phyloP scores from a whole-genome alignment of 1,140 invertebrate genomes.

The Drosophila ficusphila region DNA sequence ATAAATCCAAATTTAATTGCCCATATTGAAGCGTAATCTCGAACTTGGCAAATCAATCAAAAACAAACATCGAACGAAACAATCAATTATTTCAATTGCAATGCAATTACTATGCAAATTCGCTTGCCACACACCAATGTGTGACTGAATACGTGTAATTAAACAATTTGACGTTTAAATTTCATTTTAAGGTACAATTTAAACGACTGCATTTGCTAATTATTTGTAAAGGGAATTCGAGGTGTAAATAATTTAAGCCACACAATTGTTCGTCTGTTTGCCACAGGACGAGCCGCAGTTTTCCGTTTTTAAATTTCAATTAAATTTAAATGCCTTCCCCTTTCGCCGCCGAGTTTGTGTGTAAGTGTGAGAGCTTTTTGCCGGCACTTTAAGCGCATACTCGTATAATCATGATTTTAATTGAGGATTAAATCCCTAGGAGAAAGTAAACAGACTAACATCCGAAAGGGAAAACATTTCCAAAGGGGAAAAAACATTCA shows the following conservation, averaged over 20 bases:
- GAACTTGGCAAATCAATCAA: slow-evolving; percentile 33
- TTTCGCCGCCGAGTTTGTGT: not conserved
- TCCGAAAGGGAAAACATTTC: not conserved
- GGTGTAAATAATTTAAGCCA: slow-evolving; percentile 13
- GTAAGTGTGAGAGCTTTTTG: not conserved
- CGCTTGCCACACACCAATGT: slow-evolving; percentile 4
- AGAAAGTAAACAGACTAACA: slow-evolving; percentile 1
- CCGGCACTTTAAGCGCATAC: slow-evolving; percentile 2
- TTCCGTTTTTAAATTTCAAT: slow-evolving; percentile 9
- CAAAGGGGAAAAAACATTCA: slow-evolving; percentile 10
- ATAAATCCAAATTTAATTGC: slow-evolving; percentile 2
- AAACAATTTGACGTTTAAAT: slow-evolving; percentile 35
- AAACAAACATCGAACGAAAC: slow-evolving; percentile 28
- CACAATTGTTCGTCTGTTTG: slow-evolving; percentile 1
- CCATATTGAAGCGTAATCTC: slow-evolving; percentile 10
- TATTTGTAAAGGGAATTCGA: slow-evolving; percentile 15
- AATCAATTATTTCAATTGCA: slow-evolving; percentile 36
- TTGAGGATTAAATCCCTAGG: not conserved
- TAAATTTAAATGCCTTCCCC: slow-evolving; percentile 8
- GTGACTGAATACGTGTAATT: slow-evolving; percentile 11
- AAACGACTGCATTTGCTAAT: slow-evolving; percentile 18
- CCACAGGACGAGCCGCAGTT: not conserved
- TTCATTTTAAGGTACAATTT: slow-evolving; percentile 32
- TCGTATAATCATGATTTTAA: slow-evolving; percentile 25
- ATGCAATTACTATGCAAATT: slow-evolving; percentile 47